Evolutionary conservation across 2,888 invertebrate genomes (phyloP), one percentile per base, ranked within the genome.

Genomic region (Dendrolimus pini): DNA sequence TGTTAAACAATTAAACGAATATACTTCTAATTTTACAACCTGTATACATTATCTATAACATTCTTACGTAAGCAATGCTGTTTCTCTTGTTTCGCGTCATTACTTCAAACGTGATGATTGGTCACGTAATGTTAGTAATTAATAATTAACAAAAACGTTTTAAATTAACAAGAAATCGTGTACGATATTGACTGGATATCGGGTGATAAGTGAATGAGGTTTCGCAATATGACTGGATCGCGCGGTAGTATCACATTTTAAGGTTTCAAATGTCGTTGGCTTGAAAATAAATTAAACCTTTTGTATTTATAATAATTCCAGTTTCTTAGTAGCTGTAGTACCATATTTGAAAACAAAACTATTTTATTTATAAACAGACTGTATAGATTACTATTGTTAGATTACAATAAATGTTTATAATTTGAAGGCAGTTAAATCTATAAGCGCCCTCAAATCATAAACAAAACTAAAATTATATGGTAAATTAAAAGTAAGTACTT

Each of bases 121-220:
- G 63, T 67, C 67, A 67, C 67, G 67, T 67, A 47, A 47, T 47
- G 47, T 47, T 47, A 47, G 47, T 47, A 47, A 9, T 30, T 30
- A 30, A 47, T 12, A 12, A 47, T 47, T 47, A 47, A 47, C 12
- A 47, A 47, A 47, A 47, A 47, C 47, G 47, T 47, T 47, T 47
- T 47, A 8, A 30, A 47, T 47, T 47, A 47, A 47, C 12, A 47
- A 47, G 47, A 47, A 47, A 47, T 47, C 47, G 47, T 47, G 47
- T 47, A 9, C 9, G 12, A 10, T 47, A 47, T 47, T 47, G 47
- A 12, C 47, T 47, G 47, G 47, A 12, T 47, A 47, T 47, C 47
- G 47, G 47, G 47, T 47, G 47, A 47, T 47, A 47, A 47, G 47
- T 47, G 47, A 47, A 47, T 12, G 30, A 30, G 30, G 12, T 47